Evolutionary conservation across 2,797 vertebrate genomes (phyloP), one percentile per base, ranked within the genome.

Genomic region (Diplodus puntazzo): DNA sequence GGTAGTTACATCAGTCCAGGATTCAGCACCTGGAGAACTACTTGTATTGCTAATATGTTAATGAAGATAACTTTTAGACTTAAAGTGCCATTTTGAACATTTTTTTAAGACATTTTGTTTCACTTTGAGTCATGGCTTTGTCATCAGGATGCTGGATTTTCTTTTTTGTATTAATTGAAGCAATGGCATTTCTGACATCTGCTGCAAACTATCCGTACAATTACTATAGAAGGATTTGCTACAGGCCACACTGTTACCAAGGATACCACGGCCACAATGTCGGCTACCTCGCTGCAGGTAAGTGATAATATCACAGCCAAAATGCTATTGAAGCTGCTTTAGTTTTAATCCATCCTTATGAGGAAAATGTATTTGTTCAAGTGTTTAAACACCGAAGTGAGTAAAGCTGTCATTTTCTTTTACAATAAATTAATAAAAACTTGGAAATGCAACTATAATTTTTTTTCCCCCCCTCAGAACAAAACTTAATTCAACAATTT

Each of bases 191-290:
- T 90, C 81, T 94, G 77, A 87, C 89, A 14, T 81, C 86, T 2
- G 86, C 92, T 1, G 79, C 93, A 0, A 92, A 95, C 74, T 93
- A 93, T 61, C 91, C 89, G 0, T 93, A 95, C 77, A 94, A 75
- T 79, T 96, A 96, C 82, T 90, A 95, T 65, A 96, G 96, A 90
- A 95, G 95, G 69, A 94, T 87, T 88, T 99, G 98, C 90, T 96
- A 96, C 78, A 96, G 96, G 80, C 93, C 91, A 3, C 73, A 91
- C 8, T 99, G 97, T 79, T 87, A 78, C 90, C 90, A 95, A 94
- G 73, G 94, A 90, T 71, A 95, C 68, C 82, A 86, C 0, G 91
- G 94, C 10, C 92, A 95, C 79, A 88, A 90, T 30, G 63, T 25
- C 20, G 92, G 80, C 76, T 84, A 87, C 68, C 65, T 90, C 48